phyloP scores from a whole-genome alignment of 2,797 vertebrate genomes.

The Scarus forsteni region DNA sequence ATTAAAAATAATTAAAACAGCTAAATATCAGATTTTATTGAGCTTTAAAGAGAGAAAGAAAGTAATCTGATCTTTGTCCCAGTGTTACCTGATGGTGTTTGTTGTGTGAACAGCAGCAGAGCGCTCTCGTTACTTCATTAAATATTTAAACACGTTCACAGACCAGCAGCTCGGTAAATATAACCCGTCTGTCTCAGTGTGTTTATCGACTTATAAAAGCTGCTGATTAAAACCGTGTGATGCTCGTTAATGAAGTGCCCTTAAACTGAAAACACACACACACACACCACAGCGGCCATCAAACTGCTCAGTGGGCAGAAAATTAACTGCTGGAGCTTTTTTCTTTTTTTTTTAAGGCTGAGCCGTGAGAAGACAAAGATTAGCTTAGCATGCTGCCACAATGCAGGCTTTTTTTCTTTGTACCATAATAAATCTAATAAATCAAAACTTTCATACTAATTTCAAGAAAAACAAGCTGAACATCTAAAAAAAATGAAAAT shows the following conservation, averaged over 20 bases:
- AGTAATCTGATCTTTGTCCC: background rate
- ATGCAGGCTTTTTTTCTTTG: background rate
- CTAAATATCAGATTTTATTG: no score
- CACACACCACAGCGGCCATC: background rate
- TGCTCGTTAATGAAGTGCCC: constrained; percentile 40
- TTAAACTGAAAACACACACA: constrained; percentile 16
- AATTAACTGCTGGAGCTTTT: background rate
- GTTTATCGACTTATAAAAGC: constrained; percentile 58
- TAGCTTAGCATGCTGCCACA: background rate
- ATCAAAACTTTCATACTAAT: background rate
- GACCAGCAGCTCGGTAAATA: constrained; percentile 16
- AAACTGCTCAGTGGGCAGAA: background rate
- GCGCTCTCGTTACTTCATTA: constrained; percentile 17
- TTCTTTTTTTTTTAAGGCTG: background rate
- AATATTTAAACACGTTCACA: constrained; percentile 28
- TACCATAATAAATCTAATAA: background rate
- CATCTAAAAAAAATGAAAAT: no score
- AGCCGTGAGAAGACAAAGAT: background rate
- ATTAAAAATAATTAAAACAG: background rate
- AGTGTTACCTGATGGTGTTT: background rate
- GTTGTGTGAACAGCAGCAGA: no score
- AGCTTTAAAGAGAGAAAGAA: background rate
- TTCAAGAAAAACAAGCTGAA: no score
- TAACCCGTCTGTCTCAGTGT: constrained; percentile 25
- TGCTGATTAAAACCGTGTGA: constrained; percentile 48